Evolutionary conservation across 2,797 vertebrate species (phyloP).

Genomic region (Microchirus variegatus): DNA sequence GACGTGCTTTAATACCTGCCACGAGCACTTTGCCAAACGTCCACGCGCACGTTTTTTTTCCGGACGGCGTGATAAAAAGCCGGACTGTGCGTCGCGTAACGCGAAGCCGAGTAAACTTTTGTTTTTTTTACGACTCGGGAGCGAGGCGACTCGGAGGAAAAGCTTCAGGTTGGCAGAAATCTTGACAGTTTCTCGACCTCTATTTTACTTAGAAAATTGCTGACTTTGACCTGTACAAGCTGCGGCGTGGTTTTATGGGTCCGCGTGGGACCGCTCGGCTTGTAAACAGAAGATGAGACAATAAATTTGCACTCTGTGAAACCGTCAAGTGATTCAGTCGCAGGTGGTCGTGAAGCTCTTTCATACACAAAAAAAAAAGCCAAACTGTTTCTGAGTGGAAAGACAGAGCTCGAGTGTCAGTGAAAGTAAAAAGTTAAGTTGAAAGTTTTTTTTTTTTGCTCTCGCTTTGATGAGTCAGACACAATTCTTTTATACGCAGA

Average conservation of each 20-base stretch:
- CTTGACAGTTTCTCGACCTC: slow-evolving; percentile 60
- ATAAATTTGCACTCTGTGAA: slow-evolving; percentile 75
- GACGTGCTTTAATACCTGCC: slow-evolving; percentile 31
- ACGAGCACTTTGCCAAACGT: slow-evolving; percentile 1
- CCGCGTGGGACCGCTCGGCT: slow-evolving; percentile 51
- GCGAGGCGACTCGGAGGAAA: slow-evolving; percentile 47
- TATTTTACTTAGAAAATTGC: slow-evolving; percentile 73
- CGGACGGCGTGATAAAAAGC: slow-evolving; percentile 3
- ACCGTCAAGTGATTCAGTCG: slow-evolving; percentile 67
- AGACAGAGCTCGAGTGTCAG: too few species aligned
- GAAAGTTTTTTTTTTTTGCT: too few species aligned
- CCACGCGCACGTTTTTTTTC: slow-evolving; percentile 4
- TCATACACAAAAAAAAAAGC: slow-evolving; percentile 52
- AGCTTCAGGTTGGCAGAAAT: slow-evolving; percentile 53
- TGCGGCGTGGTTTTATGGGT: slow-evolving; percentile 66
- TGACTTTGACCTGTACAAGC: slow-evolving; percentile 69
- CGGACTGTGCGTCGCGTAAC: slow-evolving; percentile 19
- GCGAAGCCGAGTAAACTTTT: slow-evolving; percentile 39
- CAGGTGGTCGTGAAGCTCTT: slow-evolving; percentile 51
- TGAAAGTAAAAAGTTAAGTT: too few species aligned
- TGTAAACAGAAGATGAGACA: slow-evolving; percentile 72
- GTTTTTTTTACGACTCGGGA: slow-evolving; percentile 56
- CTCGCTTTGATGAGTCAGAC: too few species aligned
- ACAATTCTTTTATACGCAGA: too few species aligned
- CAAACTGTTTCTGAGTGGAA: slow-evolving; percentile 44